phyloP scores from a whole-genome alignment of 2,888 invertebrate species.

The Parnassius smintheus region DNA sequence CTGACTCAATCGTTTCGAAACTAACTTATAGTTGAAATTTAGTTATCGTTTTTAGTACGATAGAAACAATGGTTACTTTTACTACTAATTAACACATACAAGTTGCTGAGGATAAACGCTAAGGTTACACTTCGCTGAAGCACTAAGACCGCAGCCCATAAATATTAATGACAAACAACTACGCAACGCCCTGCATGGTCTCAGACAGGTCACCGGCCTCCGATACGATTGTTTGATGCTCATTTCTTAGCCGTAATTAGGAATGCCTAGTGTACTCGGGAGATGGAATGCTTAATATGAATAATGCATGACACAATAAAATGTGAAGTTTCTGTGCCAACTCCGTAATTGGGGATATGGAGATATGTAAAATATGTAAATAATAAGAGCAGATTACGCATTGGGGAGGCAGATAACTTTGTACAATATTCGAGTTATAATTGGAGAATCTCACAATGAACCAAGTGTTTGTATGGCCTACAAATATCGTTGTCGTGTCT shows the following conservation, averaged over 20 bases:
- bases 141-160: constrained; percentile 62
- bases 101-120: constrained; percentile 48
- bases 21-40: not conserved
- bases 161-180: constrained; percentile 76
- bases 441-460: too few species aligned
- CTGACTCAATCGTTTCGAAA: constrained; percentile 29
- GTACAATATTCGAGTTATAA: not conserved
- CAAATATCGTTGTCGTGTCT: too few species aligned
- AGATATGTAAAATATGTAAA: constrained; percentile 14
- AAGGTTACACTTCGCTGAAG: constrained; percentile 63
- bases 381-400: constrained; percentile 9
- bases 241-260: constrained; percentile 67
- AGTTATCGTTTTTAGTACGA: constrained; percentile 3
- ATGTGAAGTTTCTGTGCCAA: constrained; percentile 25
- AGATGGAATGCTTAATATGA: constrained; percentile 47
- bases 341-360: constrained; percentile 33
- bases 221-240: constrained; percentile 68
- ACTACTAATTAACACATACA: constrained; percentile 40
- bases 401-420: not conserved
- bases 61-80: constrained; percentile 27
- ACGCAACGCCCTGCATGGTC: constrained; percentile 57
- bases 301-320: constrained; percentile 46
- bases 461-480: too few species aligned
- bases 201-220: constrained; percentile 70
- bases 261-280: constrained; percentile 53